Conservation (phyloP, 2,888 invertebrate species). For the Dusona sp. region DNA sequence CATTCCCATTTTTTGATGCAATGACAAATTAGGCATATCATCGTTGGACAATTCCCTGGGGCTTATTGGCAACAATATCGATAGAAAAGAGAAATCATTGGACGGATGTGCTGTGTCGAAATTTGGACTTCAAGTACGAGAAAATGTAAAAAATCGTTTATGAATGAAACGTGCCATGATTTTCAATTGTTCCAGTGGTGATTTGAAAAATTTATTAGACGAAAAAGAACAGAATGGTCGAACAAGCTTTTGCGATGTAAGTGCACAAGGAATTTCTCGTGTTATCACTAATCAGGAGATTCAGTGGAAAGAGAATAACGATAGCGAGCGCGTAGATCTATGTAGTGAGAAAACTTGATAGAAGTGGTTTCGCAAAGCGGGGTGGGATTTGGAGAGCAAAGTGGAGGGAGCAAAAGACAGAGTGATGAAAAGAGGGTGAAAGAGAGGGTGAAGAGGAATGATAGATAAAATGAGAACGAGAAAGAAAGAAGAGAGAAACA, state of each 20-base stretch:
- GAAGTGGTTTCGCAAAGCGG: constrained; percentile 38
- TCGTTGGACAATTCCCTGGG: too few species aligned
- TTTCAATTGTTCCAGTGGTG: background rate
- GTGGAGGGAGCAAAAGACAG: constrained; percentile 27
- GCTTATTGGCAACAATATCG: too few species aligned
- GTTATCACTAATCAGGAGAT: constrained; percentile 30
- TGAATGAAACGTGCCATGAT: background rate
- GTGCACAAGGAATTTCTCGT: background rate
- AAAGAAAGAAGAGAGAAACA: constrained; percentile 15
- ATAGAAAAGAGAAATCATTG: too few species aligned
- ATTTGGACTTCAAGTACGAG: background rate
- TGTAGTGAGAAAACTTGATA: constrained; percentile 42
- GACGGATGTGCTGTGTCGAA: background rate
- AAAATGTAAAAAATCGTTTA: background rate
- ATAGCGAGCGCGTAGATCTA: constrained; percentile 44
- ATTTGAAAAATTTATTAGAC: background rate
- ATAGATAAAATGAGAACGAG: constrained; percentile 22
- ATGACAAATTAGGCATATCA: too few species aligned
- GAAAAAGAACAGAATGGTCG: background rate
- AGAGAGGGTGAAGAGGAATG: constrained; percentile 35
- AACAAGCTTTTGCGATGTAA: background rate
- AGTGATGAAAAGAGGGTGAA: constrained; percentile 48
- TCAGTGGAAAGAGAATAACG: constrained; percentile 5
- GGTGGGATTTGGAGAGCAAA: constrained; percentile 15
- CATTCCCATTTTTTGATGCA: too few species aligned